Evolutionary conservation across 64 coral and sea anemone species (phyloP).

Genomic region (Astreopora myriophthalma): DNA sequence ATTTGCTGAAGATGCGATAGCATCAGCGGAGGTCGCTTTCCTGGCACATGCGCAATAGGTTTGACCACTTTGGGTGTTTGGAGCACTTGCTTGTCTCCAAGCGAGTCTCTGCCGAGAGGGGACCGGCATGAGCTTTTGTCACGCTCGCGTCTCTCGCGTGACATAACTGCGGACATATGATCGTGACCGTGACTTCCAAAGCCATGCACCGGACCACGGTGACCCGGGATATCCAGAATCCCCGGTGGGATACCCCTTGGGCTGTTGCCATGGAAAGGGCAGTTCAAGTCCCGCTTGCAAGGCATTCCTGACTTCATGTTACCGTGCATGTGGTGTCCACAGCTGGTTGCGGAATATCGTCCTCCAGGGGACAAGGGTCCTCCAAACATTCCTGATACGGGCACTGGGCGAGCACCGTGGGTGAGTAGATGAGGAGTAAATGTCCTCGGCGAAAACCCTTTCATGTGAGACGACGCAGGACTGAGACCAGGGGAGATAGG

Average conservation of each 20-base stretch:
- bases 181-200: constrained; percentile 74
- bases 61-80: constrained; percentile 93
- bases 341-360: constrained; percentile 67
- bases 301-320: constrained; percentile 76
- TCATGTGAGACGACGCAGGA: constrained; percentile 79
- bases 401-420: constrained; percentile 65
- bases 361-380: constrained; percentile 50
- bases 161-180: constrained; percentile 78
- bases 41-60: constrained; percentile 91
- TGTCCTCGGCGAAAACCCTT: constrained; percentile 84
- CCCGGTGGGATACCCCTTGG: constrained; percentile 71
- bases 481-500: constrained; percentile 74
- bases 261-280: constrained; percentile 84
- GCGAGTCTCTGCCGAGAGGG: constrained; percentile 53
- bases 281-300: constrained; percentile 93
- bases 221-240: constrained; percentile 84
- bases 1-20: constrained; percentile 87
- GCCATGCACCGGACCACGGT: constrained; percentile 64
- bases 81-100: constrained; percentile 45
- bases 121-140: constrained; percentile 72
- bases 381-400: constrained; percentile 69
- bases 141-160: constrained; percentile 74
- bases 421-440: constrained; percentile 97
- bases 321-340: constrained; percentile 79
- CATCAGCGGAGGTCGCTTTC: constrained; percentile 89